These are phyloP conservation scores for Rhipidura dahli DNA, from an alignment of 2,113 vertebrate genomes.

Conservation along the genomic window DNA sequence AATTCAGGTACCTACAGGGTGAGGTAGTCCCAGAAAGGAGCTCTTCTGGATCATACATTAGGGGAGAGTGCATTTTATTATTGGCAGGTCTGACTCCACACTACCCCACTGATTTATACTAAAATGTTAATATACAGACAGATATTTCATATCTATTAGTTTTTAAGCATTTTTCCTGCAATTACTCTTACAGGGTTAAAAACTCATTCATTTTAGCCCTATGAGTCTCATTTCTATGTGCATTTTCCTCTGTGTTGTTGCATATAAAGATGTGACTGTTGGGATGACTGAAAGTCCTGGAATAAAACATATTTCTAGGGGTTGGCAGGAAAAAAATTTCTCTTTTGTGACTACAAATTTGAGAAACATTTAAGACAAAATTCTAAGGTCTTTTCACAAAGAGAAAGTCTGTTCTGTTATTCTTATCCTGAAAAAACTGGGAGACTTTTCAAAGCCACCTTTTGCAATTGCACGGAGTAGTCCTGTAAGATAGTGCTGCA, in stretches of 20 bases:
- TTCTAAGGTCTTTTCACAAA: not conserved
- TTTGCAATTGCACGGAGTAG: rapidly evolving
- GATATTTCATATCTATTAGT: not conserved
- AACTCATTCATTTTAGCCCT: not conserved
- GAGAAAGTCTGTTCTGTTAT: not conserved
- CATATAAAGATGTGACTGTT: not conserved
- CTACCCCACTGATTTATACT: not conserved
- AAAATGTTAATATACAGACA: not conserved
- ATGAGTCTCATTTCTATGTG: not conserved
- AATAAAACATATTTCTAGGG: not conserved
- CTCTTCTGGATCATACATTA: not conserved
- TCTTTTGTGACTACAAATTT: not conserved
- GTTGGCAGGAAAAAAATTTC: not conserved
- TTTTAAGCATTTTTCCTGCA: not conserved
- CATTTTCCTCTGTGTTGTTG: not conserved
- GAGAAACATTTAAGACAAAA: not conserved
- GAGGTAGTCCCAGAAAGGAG: not conserved
- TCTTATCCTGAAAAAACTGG: not conserved
- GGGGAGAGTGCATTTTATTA: not conserved
- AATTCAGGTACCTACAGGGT: not conserved
- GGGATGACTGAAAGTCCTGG: not conserved
- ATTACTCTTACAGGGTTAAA: not conserved
- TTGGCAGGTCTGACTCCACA: not conserved
- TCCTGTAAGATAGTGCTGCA: not conserved
- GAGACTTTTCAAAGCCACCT: not conserved